Percentiles rank a stretch among this genome's conserved stretches.
Conservation (phyloP, 1,140 invertebrate genomes). For the Leguminivora glycinivorella region DNA sequence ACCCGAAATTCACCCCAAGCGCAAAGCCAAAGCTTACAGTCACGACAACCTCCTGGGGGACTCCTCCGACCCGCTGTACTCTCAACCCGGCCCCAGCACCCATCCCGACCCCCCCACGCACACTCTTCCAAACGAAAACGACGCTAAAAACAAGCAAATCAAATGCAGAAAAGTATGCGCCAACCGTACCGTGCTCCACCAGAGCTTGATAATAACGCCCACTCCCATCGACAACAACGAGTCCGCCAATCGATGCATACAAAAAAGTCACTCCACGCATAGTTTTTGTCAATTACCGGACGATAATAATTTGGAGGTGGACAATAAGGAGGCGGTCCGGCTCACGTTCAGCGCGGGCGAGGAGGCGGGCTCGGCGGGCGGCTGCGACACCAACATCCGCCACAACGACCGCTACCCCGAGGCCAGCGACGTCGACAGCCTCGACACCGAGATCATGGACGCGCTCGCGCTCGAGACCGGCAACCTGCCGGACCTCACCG, state of each 20-base stretch:
- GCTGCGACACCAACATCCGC: slow-evolving; percentile 64
- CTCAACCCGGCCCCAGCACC: slow-evolving; percentile 46
- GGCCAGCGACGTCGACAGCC: slow-evolving; percentile 56
- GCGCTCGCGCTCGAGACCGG: slow-evolving; percentile 57
- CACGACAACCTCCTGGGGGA: slow-evolving; percentile 51
- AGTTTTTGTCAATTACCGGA: slow-evolving; percentile 43
- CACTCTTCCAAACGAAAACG: slow-evolving; percentile 34
- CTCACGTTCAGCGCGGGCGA: slow-evolving; percentile 38
- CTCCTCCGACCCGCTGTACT: slow-evolving; percentile 34
- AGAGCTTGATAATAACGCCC: slow-evolving; percentile 47
- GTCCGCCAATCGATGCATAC: slow-evolving; percentile 41
- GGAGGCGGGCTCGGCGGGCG: slow-evolving; percentile 27
- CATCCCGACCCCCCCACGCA: slow-evolving; percentile 30
- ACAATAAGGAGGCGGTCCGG: slow-evolving; percentile 29
- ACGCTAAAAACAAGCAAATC: slow-evolving; percentile 39
- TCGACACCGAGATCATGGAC: slow-evolving; percentile 65
- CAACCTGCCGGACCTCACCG: slow-evolving; percentile 60
- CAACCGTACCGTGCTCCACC: slow-evolving; percentile 43
- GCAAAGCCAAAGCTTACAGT: slow-evolving; percentile 51
- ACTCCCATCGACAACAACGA: slow-evolving; percentile 41
- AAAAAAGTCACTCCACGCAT: slow-evolving; percentile 59
- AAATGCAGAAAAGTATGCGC: slow-evolving; percentile 29
- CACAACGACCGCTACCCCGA: slow-evolving; percentile 67
- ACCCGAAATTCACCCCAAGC: slow-evolving; percentile 32
- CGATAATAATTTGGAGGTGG: slow-evolving; percentile 30